Base-by-base conservation (phyloP, 2,888 invertebrate genomes). In the Lasioglossum lativentre region DNA sequence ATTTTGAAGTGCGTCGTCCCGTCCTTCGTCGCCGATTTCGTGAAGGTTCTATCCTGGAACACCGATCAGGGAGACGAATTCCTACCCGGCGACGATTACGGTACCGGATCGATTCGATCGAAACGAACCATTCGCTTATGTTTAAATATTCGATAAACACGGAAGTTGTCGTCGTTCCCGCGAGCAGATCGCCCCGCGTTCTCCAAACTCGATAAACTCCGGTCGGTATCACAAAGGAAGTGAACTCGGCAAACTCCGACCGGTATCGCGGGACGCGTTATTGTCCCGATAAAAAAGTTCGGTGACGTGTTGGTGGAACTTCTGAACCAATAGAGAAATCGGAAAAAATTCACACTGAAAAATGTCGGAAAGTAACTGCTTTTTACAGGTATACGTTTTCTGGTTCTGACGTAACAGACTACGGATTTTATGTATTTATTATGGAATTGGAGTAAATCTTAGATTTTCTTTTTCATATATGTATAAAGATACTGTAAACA, bases 11-110 rank as follows among this genome's bases (percentile, higher is more conserved):
- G 98, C 96, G 98, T 98, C 93, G 97, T 98, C 93, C 99, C 99
- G 75, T 98, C 98, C 87, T 99, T 98, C 95, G 98, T 98, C 86
- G 98, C 98, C 86, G 98, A 99, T 96, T 99, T 98, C 95, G 98
- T 99, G 87, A 97, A 96, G 93, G 98, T 99, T 90, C 96, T 97
- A 78, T 97, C 98, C 75, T 98, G 98, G 98, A 97, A 97, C 92
- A 98, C 98, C 90, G 97, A 98, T 95, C 96, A 97, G 92, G 97
- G 97, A 85, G 97, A 97, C 94, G 97, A 97, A 93, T 97, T 97
- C 94, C 96, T 96, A 92, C 97, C 97, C 66, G 96, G 96, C 91
- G 96, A 96, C 86, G 96, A 96, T 94, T 96, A 96, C 93, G 96
- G 96, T 96, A 96, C 87, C 19, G 30, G 47, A n/a, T 27, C 30